phyloP scores from a whole-genome alignment of 2,888 invertebrate genomes.

The Lycocerus yunnanus region DNA sequence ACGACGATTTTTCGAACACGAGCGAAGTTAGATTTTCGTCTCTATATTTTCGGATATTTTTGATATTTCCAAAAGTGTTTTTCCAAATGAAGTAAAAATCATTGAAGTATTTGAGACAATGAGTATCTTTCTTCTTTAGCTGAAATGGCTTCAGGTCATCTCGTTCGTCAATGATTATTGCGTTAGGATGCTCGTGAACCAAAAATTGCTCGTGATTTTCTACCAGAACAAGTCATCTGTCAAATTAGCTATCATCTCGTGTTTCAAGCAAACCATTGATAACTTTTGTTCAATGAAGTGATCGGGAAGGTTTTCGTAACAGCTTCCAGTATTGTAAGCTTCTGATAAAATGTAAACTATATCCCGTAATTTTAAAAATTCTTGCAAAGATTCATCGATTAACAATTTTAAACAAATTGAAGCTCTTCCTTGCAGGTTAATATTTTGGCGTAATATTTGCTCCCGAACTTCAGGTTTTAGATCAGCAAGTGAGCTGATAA shows the following conservation, averaged over 20 bases:
- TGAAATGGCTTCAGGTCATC: neutral
- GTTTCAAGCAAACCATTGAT: neutral
- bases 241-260: neutral
- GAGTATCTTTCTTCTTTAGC: neutral
- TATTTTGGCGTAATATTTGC: neutral
- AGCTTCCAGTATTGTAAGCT: conserved; percentile 5
- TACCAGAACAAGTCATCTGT: conserved; percentile 3
- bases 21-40: neutral
- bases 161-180: neutral
- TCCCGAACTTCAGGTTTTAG: neutral
- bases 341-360: conserved; percentile 3
- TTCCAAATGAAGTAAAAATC: neutral
- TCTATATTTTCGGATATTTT: neutral
- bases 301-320: neutral
- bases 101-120: neutral
- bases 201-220: neutral
- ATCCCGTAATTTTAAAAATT: neutral
- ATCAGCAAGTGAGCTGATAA: neutral
- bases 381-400: neutral
- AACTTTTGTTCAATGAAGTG: conserved; percentile 4
- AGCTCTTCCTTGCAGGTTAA: conserved; percentile 5
- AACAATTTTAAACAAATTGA: neutral
- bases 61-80: neutral
- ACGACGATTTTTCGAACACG: neutral
- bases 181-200: neutral